phyloP scores from a whole-genome alignment of 2,113 vertebrate genomes.

The Odontophorus gujanensis region DNA sequence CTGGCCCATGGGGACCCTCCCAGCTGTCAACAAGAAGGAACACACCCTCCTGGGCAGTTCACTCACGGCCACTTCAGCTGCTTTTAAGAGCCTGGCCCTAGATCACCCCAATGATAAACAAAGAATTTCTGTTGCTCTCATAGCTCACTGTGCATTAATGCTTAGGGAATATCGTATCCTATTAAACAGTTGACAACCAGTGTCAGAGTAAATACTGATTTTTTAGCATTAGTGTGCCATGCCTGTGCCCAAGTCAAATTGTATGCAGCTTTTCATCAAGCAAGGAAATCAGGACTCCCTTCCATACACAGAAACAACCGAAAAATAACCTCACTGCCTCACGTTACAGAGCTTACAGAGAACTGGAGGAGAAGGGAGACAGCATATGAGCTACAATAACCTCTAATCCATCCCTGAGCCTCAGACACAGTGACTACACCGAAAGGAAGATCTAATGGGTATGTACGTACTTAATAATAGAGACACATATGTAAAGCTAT shows the following conservation, averaged over 20 bases:
- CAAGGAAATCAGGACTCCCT: neutral
- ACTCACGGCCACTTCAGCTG: neutral
- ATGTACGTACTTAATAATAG: neutral
- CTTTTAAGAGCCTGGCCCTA: neutral
- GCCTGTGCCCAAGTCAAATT: neutral
- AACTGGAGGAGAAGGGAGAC: neutral
- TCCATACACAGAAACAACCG: neutral
- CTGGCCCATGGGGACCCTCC: neutral
- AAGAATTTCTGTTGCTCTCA: neutral
- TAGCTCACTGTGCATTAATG: neutral
- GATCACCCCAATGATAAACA: neutral
- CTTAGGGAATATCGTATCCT: neutral
- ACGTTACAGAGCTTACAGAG: neutral
- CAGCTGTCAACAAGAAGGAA: constrained; percentile 26
- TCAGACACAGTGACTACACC: neutral
- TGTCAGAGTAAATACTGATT: neutral
- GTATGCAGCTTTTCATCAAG: neutral
- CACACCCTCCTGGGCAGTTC: neutral
- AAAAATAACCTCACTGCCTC: neutral
- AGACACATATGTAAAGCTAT: neutral
- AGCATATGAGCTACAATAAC: neutral
- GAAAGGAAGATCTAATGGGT: neutral
- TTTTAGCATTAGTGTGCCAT: neutral
- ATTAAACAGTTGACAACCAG: neutral
- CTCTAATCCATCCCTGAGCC: neutral